Percentiles rank a stretch among this genome's conserved stretches.
Conservation (phyloP, 2,888 invertebrate genomes). For the Heteropelma amictum region DNA sequence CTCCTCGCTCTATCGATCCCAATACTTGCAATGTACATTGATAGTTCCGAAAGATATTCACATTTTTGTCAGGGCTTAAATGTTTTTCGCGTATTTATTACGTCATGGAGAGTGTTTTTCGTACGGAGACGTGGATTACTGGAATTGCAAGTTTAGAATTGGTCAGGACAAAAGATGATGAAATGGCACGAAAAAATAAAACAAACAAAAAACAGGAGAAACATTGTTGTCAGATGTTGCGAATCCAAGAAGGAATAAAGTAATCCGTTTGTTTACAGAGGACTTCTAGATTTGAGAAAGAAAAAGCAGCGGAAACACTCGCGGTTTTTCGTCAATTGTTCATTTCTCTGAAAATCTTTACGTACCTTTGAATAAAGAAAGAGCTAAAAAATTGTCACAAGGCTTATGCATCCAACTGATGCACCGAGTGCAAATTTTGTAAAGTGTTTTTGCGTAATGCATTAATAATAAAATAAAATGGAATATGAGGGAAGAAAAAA, state of each 20-base stretch:
- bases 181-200: too few species aligned
- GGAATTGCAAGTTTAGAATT: too few species aligned
- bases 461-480: neutral
- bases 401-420: neutral
- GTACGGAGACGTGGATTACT: too few species aligned
- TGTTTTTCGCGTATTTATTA: neutral
- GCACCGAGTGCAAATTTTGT: neutral
- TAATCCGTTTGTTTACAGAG: too few species aligned
- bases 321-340: neutral
- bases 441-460: too few species aligned
- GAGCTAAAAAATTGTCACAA: neutral
- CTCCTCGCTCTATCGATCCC: constrained; percentile 10
- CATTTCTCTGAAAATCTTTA: neutral
- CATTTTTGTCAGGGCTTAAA: constrained; percentile 13
- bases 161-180: too few species aligned
- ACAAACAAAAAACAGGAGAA: too few species aligned
- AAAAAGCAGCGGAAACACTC: too few species aligned
- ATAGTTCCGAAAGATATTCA: constrained; percentile 4
- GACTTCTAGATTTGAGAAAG: too few species aligned
- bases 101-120: neutral
- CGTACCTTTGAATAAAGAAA: neutral
- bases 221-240: too few species aligned
- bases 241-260: too few species aligned
- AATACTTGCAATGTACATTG: constrained; percentile 2
- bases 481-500: neutral